Conservation (phyloP, 2,797 vertebrate genomes). For the Sebastes glaucus region DNA sequence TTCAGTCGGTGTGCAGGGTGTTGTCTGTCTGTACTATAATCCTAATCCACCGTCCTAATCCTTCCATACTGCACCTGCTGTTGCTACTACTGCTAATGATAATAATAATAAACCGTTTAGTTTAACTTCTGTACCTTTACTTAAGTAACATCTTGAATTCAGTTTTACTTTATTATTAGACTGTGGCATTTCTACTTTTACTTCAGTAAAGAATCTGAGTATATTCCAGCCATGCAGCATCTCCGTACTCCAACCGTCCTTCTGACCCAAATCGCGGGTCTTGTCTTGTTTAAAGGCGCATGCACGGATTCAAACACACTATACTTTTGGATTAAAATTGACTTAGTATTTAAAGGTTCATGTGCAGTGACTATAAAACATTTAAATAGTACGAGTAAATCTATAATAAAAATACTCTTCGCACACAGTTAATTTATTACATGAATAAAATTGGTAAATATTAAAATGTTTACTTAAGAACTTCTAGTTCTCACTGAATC, state of each 20-base stretch:
- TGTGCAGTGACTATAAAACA: conserved; percentile 9
- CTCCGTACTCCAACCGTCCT: too few relatives aligned
- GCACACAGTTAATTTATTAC: too few relatives aligned
- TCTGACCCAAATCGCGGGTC: background rate
- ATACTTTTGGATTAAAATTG: background rate
- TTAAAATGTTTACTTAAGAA: rapidly evolving
- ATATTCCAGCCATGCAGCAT: too few relatives aligned
- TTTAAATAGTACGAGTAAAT: background rate
- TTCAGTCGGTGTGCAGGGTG: conserved; percentile 7
- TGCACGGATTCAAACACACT: background rate
- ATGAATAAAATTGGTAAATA: too few relatives aligned
- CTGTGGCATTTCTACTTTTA: too few relatives aligned
- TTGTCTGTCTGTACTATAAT: conserved; percentile 43
- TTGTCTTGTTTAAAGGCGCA: background rate
- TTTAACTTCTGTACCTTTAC: too few relatives aligned
- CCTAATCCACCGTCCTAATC: conserved; percentile 55
- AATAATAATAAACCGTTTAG: too few relatives aligned
- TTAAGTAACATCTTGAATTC: too few relatives aligned
- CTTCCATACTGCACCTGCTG: conserved; percentile 20
- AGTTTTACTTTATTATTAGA: too few relatives aligned
- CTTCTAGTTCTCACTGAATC: background rate
- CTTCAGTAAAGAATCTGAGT: too few relatives aligned
- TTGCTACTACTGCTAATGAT: background rate
- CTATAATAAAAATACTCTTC: too few relatives aligned
- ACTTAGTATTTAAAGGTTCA: conserved; percentile 8